These are phyloP conservation scores for Mormyrops attenuatus DNA, from an alignment of 2,797 vertebrate genomes.

Conservation along the genomic window DNA sequence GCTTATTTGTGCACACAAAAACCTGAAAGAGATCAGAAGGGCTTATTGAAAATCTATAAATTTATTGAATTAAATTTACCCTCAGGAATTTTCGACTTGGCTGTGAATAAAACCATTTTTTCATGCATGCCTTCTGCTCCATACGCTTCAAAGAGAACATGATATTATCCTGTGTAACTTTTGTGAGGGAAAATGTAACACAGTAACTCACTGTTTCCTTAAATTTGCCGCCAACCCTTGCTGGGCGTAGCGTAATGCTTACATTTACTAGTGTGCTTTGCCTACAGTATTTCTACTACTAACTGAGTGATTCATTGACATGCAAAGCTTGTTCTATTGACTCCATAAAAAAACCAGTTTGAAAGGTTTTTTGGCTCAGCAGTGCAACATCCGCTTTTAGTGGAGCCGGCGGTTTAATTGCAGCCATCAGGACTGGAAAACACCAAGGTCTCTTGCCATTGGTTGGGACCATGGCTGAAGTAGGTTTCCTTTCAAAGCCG, in stretches of 20 bases:
- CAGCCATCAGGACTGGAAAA: slow-evolving; percentile 41
- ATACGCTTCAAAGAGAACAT: background rate
- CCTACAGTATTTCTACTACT: slow-evolving; percentile 36
- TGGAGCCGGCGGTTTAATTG: slow-evolving; percentile 57
- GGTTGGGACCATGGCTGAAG: slow-evolving; percentile 49
- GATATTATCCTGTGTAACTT: background rate
- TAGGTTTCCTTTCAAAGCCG: slow-evolving; percentile 41
- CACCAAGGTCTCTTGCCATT: slow-evolving; percentile 35
- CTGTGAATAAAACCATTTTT: background rate
- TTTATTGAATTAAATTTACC: slow-evolving; percentile 6
- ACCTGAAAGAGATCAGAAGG: background rate
- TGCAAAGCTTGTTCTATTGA: slow-evolving; percentile 61
- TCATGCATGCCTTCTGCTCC: background rate
- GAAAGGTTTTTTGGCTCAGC: slow-evolving; percentile 55
- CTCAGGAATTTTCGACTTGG: background rate
- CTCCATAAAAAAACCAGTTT: slow-evolving; percentile 53
- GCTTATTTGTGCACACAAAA: background rate
- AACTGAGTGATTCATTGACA: slow-evolving; percentile 63
- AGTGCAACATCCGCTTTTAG: slow-evolving; percentile 51
- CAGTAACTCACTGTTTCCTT: background rate
- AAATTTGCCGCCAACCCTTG: background rate
- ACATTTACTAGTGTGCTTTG: slow-evolving; percentile 49
- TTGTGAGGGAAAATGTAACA: background rate
- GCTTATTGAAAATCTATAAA: slow-evolving; percentile 9
- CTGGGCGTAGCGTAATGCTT: slow-evolving; percentile 10